phyloP scores from a whole-genome alignment of 2,888 invertebrate genomes.

The Linyphia triangularis region DNA sequence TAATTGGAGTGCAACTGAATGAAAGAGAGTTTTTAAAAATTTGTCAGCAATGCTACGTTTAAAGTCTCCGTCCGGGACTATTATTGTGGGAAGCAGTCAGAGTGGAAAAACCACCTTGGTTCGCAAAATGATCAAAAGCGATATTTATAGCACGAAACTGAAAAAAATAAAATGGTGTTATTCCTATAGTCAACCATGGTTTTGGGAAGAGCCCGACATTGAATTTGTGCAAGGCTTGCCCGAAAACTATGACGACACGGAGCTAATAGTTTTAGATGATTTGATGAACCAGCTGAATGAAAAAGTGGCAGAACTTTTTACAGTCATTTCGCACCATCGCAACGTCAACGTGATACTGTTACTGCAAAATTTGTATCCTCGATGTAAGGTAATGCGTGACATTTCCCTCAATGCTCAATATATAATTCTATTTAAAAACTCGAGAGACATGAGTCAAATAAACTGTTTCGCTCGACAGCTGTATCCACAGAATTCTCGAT shows the following conservation, averaged over 20 bases:
- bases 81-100: background rate
- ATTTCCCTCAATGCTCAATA: conserved; percentile 48
- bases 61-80: conserved; percentile 5
- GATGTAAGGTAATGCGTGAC: conserved; percentile 38
- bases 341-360: conserved; percentile 35
- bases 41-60: conserved; percentile 25
- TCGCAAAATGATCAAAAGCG: conserved; percentile 21
- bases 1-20: too few species aligned
- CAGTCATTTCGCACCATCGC: conserved; percentile 34
- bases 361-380: conserved; percentile 49
- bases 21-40: too few species aligned
- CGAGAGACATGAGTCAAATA: conserved; percentile 42
- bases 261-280: conserved; percentile 39
- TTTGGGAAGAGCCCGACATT: conserved; percentile 11
- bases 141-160: background rate
- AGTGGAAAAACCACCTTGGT: conserved; percentile 31
- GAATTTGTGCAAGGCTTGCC: conserved; percentile 40
- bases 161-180: conserved; percentile 42
- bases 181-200: conserved; percentile 30
- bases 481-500: conserved; percentile 22
- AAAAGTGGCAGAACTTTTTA: conserved; percentile 21
- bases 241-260: background rate
- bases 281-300: conserved; percentile 27
- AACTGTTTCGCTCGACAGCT: conserved; percentile 37
- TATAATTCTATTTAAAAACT: conserved; percentile 56